phyloP scores from a whole-genome alignment of 1,140 invertebrate genomes.

The Mizuhopecten yessoensis region DNA sequence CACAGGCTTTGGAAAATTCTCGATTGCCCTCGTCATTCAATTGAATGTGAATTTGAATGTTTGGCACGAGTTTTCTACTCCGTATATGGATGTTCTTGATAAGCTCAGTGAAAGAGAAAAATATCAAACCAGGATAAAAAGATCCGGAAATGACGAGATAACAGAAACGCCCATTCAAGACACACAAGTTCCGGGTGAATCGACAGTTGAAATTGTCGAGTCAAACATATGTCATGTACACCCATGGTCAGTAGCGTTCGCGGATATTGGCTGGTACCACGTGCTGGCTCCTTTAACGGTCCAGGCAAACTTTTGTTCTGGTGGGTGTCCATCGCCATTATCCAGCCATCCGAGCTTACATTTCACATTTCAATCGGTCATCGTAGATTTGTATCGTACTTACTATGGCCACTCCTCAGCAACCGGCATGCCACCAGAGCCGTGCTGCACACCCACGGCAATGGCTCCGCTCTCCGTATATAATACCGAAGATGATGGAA shows the following conservation, averaged over 20 bases:
- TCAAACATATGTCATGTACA: not conserved
- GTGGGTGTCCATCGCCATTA: not conserved
- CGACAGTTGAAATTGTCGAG: not conserved
- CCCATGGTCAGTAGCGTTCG: not conserved
- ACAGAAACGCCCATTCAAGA: not conserved
- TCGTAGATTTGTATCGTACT: not conserved
- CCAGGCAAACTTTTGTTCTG: not conserved
- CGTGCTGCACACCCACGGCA: not conserved
- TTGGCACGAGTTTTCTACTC: not conserved
- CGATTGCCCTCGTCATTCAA: not conserved
- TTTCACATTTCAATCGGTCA: not conserved
- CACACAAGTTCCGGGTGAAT: not conserved
- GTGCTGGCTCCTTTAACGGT: not conserved
- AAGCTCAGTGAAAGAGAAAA: not conserved
- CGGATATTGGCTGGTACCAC: not conserved
- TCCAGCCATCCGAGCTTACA: not conserved
- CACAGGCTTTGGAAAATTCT: not conserved
- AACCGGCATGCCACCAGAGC: not conserved
- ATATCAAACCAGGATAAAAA: not conserved
- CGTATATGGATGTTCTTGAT: not conserved
- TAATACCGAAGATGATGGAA: not conserved
- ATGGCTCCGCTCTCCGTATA: not conserved
- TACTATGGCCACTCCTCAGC: not conserved
- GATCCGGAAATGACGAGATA: not conserved
- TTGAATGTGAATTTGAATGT: not conserved